A percentile compares a stretch with the other conserved stretches of the same genome.
These are phyloP conservation scores for Acleris holmiana DNA, from an alignment of 2,888 invertebrate species.

Conservation along the genomic window DNA sequence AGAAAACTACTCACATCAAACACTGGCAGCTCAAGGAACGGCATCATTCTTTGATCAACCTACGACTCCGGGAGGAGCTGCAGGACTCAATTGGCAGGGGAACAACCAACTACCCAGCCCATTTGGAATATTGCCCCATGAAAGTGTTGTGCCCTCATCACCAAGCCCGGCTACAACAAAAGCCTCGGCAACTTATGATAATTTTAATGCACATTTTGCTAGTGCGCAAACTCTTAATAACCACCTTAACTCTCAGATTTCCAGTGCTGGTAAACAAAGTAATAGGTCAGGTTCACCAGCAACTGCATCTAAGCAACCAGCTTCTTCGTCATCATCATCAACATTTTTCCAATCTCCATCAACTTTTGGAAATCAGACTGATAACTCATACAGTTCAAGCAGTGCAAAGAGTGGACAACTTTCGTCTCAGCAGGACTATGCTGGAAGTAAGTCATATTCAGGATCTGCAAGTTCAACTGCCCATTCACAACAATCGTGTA, in stretches of 20 bases:
- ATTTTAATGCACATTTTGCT: slow-evolving; percentile 89
- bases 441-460: slow-evolving; percentile 85
- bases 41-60: slow-evolving; percentile 87
- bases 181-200: slow-evolving; percentile 85
- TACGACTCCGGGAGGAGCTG: slow-evolving; percentile 76
- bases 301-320: slow-evolving; percentile 80
- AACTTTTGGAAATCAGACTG: slow-evolving; percentile 84
- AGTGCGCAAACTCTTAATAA: slow-evolving; percentile 86
- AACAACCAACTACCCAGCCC: slow-evolving; percentile 88
- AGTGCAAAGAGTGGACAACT: slow-evolving; percentile 83
- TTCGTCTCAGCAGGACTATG: slow-evolving; percentile 83
- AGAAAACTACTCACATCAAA: slow-evolving; percentile 86
- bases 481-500: slow-evolving; percentile 89
- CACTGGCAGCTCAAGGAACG: slow-evolving; percentile 83
- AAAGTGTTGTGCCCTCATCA: slow-evolving; percentile 88
- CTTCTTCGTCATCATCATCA: slow-evolving; percentile 81
- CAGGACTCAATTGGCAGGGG: slow-evolving; percentile 89
- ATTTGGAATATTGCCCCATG: slow-evolving; percentile 91
- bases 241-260: slow-evolving; percentile 87
- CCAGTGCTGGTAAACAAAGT: slow-evolving; percentile 82
- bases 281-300: slow-evolving; percentile 83
- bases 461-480: slow-evolving; percentile 84
- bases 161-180: slow-evolving; percentile 86
- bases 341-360: slow-evolving; percentile 87
- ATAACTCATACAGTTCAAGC: slow-evolving; percentile 83